Evolutionary conservation across 1,140 invertebrate species (phyloP).

Genomic region (Leptinotarsa texana): DNA sequence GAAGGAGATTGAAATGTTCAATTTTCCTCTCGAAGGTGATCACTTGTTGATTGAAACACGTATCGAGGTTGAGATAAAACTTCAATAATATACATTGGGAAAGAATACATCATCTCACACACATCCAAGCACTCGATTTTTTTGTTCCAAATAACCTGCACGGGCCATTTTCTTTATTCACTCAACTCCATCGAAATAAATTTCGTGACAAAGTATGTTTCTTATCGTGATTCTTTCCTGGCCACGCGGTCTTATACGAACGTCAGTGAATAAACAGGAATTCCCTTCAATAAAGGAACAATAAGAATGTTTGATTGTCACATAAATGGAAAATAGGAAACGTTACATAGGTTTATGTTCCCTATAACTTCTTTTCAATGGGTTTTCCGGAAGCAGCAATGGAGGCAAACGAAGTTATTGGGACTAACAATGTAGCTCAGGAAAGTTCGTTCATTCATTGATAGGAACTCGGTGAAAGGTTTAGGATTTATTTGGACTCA

Average conservation of each 20-base stretch:
- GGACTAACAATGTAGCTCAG: background rate
- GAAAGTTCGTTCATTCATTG: too few relatives aligned
- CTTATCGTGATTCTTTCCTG: conserved; percentile 5
- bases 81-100: too few relatives aligned
- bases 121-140: background rate
- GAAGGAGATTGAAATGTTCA: too few relatives aligned
- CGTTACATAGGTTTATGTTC: conserved; percentile 16
- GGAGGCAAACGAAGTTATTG: background rate
- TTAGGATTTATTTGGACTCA: too few relatives aligned
- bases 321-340: conserved; percentile 14
- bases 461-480: too few relatives aligned
- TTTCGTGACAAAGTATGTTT: conserved; percentile 8
- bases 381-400: background rate
- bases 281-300: conserved; percentile 7
- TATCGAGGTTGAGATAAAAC: too few relatives aligned
- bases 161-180: background rate
- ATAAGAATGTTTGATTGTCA: conserved; percentile 12
- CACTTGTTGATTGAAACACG: too few relatives aligned
- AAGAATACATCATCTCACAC: too few relatives aligned
- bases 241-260: background rate
- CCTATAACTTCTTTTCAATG: conserved; percentile 1
- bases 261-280: conserved; percentile 14
- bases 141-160: background rate
- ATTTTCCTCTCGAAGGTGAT: too few relatives aligned
- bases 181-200: background rate